phyloP scores from a whole-genome alignment of 2,113 vertebrate species.

The Prinia subflava region DNA sequence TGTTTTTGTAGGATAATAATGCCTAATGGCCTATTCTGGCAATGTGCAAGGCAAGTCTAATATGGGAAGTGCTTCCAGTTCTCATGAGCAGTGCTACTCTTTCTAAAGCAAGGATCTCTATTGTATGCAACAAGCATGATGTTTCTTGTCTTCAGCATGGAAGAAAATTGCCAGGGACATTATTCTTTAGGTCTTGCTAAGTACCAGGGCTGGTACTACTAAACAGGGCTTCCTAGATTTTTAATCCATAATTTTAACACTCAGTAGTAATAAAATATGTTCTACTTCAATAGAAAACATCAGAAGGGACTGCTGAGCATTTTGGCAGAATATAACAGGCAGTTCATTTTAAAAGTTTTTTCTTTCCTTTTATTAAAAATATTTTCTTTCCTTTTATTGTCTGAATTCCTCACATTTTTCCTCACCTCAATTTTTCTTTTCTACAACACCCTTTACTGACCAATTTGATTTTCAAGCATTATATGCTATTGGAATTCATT shows the following conservation, averaged over 20 bases:
- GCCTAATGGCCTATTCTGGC: neutral
- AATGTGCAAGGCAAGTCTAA: neutral
- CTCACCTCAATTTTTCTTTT: accelerated
- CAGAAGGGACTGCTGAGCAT: neutral
- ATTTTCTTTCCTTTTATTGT: neutral
- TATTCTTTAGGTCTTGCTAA: neutral
- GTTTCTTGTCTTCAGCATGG: neutral
- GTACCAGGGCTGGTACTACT: neutral
- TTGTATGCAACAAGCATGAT: neutral
- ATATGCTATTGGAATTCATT: neutral
- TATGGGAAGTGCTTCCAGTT: neutral
- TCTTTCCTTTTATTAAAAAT: neutral
- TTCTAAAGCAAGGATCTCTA: neutral
- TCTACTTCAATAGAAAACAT: neutral
- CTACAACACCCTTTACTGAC: neutral
- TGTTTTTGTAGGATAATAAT: neutral
- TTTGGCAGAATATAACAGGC: neutral
- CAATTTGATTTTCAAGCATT: neutral
- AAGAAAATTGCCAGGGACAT: neutral
- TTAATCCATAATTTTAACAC: neutral
- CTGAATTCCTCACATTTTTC: neutral
- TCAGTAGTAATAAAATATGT: neutral
- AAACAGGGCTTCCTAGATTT: neutral
- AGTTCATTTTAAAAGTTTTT: neutral
- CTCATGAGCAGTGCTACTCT: neutral